These are phyloP conservation scores for Scatophagus argus DNA, from an alignment of 2,113 vertebrate species.

Conservation along the genomic window DNA sequence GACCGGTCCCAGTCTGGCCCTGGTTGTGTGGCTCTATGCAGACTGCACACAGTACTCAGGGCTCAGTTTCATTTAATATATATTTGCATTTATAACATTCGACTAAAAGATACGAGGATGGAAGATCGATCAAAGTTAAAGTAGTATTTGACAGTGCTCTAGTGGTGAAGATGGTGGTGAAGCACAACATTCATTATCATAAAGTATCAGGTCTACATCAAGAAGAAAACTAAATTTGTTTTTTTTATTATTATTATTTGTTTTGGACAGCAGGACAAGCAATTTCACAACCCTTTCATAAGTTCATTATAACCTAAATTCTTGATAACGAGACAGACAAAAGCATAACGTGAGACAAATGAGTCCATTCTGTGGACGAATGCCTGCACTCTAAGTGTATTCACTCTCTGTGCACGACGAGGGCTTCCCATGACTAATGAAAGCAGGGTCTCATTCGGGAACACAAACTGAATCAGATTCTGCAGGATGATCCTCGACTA, in stretches of 20 bases:
- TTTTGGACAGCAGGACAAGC: neutral
- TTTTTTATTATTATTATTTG: too few species aligned
- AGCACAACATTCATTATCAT: neutral
- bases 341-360: neutral
- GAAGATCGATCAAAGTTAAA: neutral
- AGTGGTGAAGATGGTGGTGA: neutral
- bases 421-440: conserved; percentile 32
- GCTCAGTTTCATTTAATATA: neutral
- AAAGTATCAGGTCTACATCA: neutral
- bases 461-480: neutral
- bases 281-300: neutral
- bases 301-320: neutral
- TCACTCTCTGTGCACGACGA: conserved; percentile 6
- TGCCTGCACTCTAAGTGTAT: neutral
- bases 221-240: neutral
- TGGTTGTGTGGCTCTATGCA: neutral
- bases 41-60: neutral
- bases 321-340: neutral
- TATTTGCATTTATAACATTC: neutral
- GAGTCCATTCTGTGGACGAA: neutral
- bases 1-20: neutral
- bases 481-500: conserved; percentile 8
- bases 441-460: conserved; percentile 25
- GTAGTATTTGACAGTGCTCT: neutral
- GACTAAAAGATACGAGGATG: neutral